Percentiles rank a stretch among this genome's conserved stretches.
These are phyloP conservation scores for Drosophila parabipectinata DNA, from an alignment of 1,140 invertebrate genomes.

Conservation along the genomic window DNA sequence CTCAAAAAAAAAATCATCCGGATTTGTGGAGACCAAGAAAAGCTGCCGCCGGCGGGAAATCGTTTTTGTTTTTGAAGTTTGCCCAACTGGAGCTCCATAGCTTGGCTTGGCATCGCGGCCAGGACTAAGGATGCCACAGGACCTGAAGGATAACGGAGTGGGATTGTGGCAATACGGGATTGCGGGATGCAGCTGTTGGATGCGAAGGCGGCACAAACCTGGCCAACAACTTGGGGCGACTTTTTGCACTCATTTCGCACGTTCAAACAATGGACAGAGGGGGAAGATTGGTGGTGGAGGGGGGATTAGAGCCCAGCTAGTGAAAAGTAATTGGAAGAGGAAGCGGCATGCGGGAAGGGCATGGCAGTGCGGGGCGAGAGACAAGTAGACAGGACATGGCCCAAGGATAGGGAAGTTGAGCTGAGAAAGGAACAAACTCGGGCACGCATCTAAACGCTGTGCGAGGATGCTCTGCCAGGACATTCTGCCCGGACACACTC, in stretches of 20 bases:
- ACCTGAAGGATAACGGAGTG: background rate
- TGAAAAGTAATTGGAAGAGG: conserved; percentile 38
- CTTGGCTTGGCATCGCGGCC: conserved; percentile 15
- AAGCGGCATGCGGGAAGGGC: background rate
- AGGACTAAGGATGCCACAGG: background rate
- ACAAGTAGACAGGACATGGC: conserved; percentile 12
- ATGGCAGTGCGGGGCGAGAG: background rate
- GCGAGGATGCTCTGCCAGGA: conserved; percentile 10
- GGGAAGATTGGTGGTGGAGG: background rate
- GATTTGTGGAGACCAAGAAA: background rate
- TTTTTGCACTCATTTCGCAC: conserved; percentile 78
- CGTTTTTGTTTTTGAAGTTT: conserved; percentile 74
- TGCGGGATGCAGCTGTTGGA: conserved; percentile 7
- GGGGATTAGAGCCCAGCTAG: conserved; percentile 10
- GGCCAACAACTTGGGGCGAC: conserved; percentile 69
- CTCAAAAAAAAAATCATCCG: background rate
- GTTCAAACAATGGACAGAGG: conserved; percentile 45
- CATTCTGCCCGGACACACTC: background rate
- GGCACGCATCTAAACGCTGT: conserved; percentile 14
- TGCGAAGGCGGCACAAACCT: conserved; percentile 37
- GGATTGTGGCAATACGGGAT: background rate
- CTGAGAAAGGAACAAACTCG: conserved; percentile 9
- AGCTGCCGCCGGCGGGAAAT: conserved; percentile 63
- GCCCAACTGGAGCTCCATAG: conserved; percentile 24
- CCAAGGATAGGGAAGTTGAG: conserved; percentile 26